Evolutionary conservation across 2,888 invertebrate species (phyloP), one percentile per base, ranked within the genome.

Genomic region (Thecocarcelia acutangulata): DNA sequence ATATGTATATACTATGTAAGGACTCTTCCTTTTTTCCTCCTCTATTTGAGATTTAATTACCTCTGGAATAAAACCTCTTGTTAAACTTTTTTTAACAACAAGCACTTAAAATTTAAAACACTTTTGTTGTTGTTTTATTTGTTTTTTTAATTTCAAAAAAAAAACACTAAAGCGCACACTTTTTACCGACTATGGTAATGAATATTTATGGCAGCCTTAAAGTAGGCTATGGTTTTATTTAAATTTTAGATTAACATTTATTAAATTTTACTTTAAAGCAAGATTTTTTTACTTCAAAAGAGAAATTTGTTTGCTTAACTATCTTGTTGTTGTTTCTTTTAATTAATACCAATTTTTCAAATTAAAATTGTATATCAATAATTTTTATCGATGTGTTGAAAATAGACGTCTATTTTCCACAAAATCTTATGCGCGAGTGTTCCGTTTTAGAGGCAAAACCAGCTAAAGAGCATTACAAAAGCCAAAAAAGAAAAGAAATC

Each of bases 401-500:
- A 83, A 76, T 74, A 80, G 76, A 80, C 85, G 84, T 85, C 85
- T 80, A 80, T 83, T 84, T 85, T 80, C 84, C 59, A 79, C 83
- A 78, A 83, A 84, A 84, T 83, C 83, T 81, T 83, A 78, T 83
- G 84, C 85, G 84, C 85, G 84, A 85, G 84, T 85, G 85, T 84
- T 84, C 75, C 77, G 63, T 83, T 84, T 82, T 72, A 69, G 44
- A 66, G 40, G 56, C 56, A 77, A 73, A 54, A 76, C 52, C 78
- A 73, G 72, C 78, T 58, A 66, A 78, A 78, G 79, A 76, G 80
- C 33, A 72, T 70, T 82, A 64, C 54, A 54, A 37, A 17, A 5
- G 4, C 1, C 15, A 48, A 46, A 70, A 21, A 50, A n/a, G n/a
- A n/a, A 59, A 63, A 59, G 15, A 70, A 59, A 42, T 72, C 56